These are phyloP conservation scores for Psilopogon haemacephalus DNA, from an alignment of 2,113 vertebrate species.

Conservation along the genomic window DNA sequence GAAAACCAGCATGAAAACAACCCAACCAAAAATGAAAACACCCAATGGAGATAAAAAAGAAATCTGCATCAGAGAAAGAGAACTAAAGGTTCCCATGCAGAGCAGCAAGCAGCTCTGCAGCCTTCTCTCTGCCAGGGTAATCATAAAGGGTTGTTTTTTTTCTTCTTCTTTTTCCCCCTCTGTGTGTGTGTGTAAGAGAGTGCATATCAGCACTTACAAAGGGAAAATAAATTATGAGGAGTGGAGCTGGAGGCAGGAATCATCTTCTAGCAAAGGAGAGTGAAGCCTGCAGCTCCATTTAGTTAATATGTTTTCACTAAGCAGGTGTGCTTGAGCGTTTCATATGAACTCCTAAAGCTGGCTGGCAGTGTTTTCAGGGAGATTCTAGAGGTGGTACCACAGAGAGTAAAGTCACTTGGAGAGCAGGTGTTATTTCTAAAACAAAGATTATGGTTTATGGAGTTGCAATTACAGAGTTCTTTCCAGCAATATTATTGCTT, in stretches of 20 bases:
- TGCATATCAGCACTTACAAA: conserved; percentile 59
- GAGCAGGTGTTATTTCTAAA: conserved; percentile 64
- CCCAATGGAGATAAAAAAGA: conserved; percentile 10
- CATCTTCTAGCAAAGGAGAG: conserved; percentile 22
- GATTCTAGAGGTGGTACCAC: conserved; percentile 7
- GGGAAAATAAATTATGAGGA: conserved; percentile 58
- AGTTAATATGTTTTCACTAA: conserved; percentile 34
- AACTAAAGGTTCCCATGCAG: conserved; percentile 18
- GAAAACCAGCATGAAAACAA: not conserved
- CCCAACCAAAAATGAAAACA: not conserved
- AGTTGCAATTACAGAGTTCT: conserved; percentile 39
- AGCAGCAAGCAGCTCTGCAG: not conserved
- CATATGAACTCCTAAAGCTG: not conserved
- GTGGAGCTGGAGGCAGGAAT: conserved; percentile 45
- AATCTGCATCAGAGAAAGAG: not conserved
- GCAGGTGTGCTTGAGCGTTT: not conserved
- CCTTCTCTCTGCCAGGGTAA: conserved; percentile 1
- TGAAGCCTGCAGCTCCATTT: conserved; percentile 52
- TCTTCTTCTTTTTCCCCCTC: not conserved
- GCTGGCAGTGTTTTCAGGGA: not conserved
- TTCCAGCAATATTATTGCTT: conserved; percentile 22
- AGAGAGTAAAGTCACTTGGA: not conserved
- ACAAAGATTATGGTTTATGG: conserved; percentile 56
- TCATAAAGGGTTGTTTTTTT: conserved; percentile 51
- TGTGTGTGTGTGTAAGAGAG: not conserved